Conservation (phyloP, 1,140 invertebrate genomes). For the Grapholita molesta region DNA sequence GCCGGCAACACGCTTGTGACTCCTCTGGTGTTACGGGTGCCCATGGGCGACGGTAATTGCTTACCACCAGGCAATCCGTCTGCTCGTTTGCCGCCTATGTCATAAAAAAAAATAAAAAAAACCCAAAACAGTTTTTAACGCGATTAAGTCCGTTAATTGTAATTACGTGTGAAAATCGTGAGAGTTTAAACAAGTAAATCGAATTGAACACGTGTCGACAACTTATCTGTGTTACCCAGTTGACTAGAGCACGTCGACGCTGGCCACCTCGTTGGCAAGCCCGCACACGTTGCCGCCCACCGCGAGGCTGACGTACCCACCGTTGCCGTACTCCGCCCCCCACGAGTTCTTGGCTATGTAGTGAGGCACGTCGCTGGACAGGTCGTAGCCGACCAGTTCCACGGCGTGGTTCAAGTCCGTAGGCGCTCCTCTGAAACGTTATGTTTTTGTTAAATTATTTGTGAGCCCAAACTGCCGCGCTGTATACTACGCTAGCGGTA, state of each 20-base stretch:
- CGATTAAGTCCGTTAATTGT: too few relatives aligned
- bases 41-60: too few relatives aligned
- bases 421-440: constrained; percentile 70
- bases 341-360: constrained; percentile 94
- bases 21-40: too few relatives aligned
- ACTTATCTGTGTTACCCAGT: background rate
- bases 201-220: too few relatives aligned
- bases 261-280: constrained; percentile 76
- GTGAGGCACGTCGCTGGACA: constrained; percentile 84
- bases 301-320: constrained; percentile 89
- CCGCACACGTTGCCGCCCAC: constrained; percentile 90
- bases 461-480: too few relatives aligned
- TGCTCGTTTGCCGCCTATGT: too few relatives aligned
- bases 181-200: background rate
- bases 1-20: too few relatives aligned
- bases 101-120: too few relatives aligned
- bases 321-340: constrained; percentile 86
- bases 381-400: constrained; percentile 91
- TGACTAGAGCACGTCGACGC: constrained; percentile 38
- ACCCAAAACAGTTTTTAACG: too few relatives aligned
- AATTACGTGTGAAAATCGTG: too few relatives aligned
- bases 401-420: constrained; percentile 90
- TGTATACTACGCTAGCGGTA: too few relatives aligned
- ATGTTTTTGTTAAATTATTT: constrained; percentile 1
- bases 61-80: too few relatives aligned